phyloP scores from a whole-genome alignment of 1,140 invertebrate species.

The Penaeus indicus region DNA sequence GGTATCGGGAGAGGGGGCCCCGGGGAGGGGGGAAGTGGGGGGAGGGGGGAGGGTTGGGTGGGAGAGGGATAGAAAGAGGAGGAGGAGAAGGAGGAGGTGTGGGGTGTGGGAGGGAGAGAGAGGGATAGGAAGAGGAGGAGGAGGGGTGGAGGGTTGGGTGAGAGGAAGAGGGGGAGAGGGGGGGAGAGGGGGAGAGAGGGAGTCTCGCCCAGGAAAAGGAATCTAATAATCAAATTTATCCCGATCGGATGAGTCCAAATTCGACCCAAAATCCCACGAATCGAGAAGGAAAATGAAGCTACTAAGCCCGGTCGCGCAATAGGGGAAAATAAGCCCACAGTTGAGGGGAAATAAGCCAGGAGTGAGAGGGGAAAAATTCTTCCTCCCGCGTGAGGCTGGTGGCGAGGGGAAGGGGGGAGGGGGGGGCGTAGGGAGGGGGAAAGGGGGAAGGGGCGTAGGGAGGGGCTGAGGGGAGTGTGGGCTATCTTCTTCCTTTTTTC shows the following conservation, averaged over 20 bases:
- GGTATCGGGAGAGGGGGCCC: background rate
- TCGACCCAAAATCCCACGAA: conserved; percentile 34
- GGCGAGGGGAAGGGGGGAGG: background rate
- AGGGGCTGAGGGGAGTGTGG: too few relatives aligned
- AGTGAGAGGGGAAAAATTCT: conserved; percentile 3
- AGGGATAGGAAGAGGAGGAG: background rate
- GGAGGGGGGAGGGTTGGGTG: too few relatives aligned
- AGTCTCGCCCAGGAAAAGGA: background rate
- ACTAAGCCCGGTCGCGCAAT: conserved; percentile 39
- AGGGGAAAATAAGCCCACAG: conserved; percentile 1
- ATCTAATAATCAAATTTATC: conserved; percentile 53
- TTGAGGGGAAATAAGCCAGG: conserved; percentile 3
- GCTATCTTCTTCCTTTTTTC: too few relatives aligned
- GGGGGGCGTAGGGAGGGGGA: background rate
- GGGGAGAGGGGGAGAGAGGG: too few relatives aligned
- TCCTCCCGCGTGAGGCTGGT: background rate
- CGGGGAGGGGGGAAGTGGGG: background rate
- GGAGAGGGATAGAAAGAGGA: too few relatives aligned
- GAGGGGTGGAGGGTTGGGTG: too few relatives aligned
- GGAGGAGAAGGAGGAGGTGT: background rate
- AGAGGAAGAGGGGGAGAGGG: too few relatives aligned
- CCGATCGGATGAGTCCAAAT: conserved; percentile 34
- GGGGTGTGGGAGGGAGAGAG: background rate
- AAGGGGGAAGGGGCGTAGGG: background rate
- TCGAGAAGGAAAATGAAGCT: conserved; percentile 47